phyloP scores from a whole-genome alignment of 2,797 vertebrate genomes.

The Melopsittacus undulatus region DNA sequence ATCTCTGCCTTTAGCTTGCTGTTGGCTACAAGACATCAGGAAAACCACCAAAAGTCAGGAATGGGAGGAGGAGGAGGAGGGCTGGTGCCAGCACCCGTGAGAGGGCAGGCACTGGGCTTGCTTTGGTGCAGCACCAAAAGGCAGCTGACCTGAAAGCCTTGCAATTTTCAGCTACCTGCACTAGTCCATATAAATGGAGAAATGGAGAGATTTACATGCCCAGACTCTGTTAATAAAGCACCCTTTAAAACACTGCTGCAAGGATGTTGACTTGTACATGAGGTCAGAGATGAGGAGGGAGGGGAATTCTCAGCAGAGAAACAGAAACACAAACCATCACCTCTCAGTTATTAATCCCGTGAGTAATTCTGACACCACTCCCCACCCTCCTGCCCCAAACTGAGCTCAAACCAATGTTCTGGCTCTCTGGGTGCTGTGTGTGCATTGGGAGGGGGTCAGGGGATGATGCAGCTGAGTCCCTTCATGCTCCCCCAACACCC shows the following conservation, averaged over 20 bases:
- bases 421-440: background rate
- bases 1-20: background rate
- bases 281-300: background rate
- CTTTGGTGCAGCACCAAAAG: background rate
- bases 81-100: background rate
- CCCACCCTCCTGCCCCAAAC: background rate
- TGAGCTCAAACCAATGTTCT: background rate
- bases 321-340: background rate
- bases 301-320: slow-evolving; percentile 10
- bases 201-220: too few species aligned
- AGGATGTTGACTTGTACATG: accelerated
- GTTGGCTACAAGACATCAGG: background rate
- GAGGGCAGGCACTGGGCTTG: background rate
- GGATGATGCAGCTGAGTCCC: background rate
- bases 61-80: background rate
- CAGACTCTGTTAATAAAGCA: background rate
- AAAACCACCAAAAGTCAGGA: background rate
- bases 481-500: background rate
- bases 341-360: background rate
- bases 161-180: background rate
- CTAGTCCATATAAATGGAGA: background rate
- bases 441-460: background rate
- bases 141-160: background rate
- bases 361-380: background rate
- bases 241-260: background rate